A percentile compares a stretch with the other conserved stretches of the same genome.
phyloP scores from a whole-genome alignment of 2,113 vertebrate genomes.

The Thomomys bottae region DNA sequence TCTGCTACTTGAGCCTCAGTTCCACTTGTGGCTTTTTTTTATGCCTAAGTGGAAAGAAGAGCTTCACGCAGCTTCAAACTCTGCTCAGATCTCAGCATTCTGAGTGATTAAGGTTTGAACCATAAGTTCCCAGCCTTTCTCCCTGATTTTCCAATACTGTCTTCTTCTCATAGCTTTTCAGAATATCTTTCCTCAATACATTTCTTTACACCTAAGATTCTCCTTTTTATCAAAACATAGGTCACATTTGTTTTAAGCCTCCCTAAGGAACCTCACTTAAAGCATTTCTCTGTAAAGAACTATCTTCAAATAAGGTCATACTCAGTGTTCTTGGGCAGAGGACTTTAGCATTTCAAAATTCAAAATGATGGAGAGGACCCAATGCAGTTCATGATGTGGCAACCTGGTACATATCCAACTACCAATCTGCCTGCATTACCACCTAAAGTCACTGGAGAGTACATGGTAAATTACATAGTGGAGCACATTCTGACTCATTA shows the following conservation, averaged over 20 bases:
- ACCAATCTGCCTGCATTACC: not conserved
- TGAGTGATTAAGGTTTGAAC: too few relatives aligned
- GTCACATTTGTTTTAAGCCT: too few relatives aligned
- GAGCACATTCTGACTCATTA: not conserved
- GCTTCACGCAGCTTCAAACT: too few relatives aligned
- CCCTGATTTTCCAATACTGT: too few relatives aligned
- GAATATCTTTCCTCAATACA: not conserved
- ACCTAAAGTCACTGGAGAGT: not conserved
- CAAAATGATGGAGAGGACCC: not conserved
- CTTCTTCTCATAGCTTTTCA: too few relatives aligned
- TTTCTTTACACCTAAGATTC: not conserved
- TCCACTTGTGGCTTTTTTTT: too few relatives aligned
- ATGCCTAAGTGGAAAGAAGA: not conserved
- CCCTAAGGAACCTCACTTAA: not conserved
- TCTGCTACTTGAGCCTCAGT: too few relatives aligned
- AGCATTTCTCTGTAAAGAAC: not conserved
- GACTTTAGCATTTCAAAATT: not conserved
- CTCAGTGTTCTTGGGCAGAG: not conserved
- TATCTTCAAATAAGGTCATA: not conserved
- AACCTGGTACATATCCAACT: not conserved
- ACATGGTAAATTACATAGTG: not conserved
- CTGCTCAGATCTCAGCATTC: not conserved
- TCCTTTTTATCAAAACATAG: not conserved
- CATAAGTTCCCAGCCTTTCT: too few relatives aligned
- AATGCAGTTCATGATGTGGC: not conserved